Evolutionary conservation across 1,140 invertebrate genomes (phyloP).

Genomic region (Caenorhabditis inopinata): DNA sequence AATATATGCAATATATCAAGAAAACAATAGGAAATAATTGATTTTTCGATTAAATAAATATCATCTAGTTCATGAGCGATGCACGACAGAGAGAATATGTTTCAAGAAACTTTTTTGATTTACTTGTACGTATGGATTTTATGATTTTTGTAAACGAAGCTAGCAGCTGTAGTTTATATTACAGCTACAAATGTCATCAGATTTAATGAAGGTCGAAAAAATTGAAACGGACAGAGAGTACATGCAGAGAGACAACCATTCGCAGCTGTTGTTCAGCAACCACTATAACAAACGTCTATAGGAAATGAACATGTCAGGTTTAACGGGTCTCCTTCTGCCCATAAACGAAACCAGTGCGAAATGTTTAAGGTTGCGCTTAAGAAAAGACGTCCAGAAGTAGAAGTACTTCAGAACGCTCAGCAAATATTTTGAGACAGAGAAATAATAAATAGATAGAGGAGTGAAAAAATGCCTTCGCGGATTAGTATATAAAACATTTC

Average conservation of each 20-base stretch:
- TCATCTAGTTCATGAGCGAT: too few relatives aligned
- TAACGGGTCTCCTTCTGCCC: not conserved
- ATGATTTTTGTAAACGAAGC: too few relatives aligned
- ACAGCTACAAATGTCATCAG: not conserved
- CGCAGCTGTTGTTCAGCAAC: constrained; percentile 17
- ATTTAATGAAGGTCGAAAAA: not conserved
- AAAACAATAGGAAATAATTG: too few relatives aligned
- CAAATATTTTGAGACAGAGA: constrained; percentile 4
- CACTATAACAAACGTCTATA: constrained; percentile 7
- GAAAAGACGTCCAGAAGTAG: constrained; percentile 28
- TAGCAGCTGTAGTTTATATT: not conserved
- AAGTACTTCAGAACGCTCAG: constrained; percentile 7
- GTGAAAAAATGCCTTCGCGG: constrained; percentile 10
- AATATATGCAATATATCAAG: too few relatives aligned
- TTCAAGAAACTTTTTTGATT: too few relatives aligned
- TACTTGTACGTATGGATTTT: too few relatives aligned
- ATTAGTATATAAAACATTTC: constrained; percentile 11
- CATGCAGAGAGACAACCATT: not conserved
- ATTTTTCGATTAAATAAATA: too few relatives aligned
- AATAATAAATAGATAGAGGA: not conserved
- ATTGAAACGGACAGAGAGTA: not conserved
- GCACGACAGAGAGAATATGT: too few relatives aligned
- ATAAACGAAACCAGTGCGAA: constrained; percentile 32
- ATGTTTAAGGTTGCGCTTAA: constrained; percentile 29
- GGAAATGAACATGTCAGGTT: not conserved